These are phyloP conservation scores for Andrena haemorrhoa DNA, from an alignment of 2,888 invertebrate genomes.

Conservation along the genomic window DNA sequence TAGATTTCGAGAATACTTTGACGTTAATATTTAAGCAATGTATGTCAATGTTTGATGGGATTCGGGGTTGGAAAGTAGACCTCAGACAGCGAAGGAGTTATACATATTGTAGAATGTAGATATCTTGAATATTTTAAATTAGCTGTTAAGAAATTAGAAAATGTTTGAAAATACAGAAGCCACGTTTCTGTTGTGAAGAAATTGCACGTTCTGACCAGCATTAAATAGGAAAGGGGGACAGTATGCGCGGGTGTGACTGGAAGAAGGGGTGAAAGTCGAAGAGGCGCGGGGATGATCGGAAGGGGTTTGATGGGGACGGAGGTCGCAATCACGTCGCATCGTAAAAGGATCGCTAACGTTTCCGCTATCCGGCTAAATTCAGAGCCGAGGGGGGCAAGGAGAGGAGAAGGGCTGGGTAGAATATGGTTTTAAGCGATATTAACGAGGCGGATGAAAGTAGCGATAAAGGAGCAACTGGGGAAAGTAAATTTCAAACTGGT, in stretches of 20 bases:
- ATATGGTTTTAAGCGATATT: constrained; percentile 58
- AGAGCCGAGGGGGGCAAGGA: constrained; percentile 12
- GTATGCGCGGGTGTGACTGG: neutral
- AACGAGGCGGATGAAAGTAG: constrained; percentile 39
- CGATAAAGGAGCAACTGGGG: constrained; percentile 34
- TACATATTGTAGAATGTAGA: neutral
- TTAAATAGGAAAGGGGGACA: neutral
- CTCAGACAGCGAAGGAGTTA: too few species aligned
- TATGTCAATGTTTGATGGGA: too few species aligned
- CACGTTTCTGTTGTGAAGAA: neutral
- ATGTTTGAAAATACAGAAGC: too few species aligned
- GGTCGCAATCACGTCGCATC: constrained; percentile 70
- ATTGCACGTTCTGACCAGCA: neutral
- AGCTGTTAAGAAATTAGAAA: too few species aligned
- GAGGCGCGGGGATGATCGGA: neutral
- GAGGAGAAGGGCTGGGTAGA: constrained; percentile 1
- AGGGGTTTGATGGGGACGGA: constrained; percentile 23
- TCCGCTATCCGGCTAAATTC: constrained; percentile 51
- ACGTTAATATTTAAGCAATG: too few species aligned
- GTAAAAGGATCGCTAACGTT: constrained; percentile 68
- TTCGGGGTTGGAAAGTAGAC: too few species aligned
- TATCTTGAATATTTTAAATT: neutral
- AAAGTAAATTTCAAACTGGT: constrained; percentile 37
- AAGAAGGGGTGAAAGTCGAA: neutral
- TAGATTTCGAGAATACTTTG: too few species aligned